Evolutionary conservation across 2,888 invertebrate species (phyloP), one percentile per base, ranked within the genome.

Genomic region (Taphrorychus bicolor): DNA sequence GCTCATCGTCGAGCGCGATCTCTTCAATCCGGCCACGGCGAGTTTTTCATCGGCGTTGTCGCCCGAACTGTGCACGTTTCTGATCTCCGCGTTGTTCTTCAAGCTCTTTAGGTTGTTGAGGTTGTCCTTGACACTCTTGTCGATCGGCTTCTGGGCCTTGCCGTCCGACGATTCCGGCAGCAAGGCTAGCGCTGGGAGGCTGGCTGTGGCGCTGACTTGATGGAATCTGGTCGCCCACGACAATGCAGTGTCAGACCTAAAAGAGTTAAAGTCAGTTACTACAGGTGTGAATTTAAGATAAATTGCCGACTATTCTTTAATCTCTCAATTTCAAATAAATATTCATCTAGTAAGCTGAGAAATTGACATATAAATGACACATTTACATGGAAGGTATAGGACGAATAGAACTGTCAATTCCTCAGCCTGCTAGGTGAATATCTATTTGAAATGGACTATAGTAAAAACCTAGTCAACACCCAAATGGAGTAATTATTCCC

Each of bases 121-220:
- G 71, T 80, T 81, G 41, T 82, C 81, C 73, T 81, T 82, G 14
- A 78, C 78, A 48, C 76, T 79, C 72, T 81, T 81, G 53, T 81
- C 81, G n/a, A 75, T 73, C 22, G 78, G 77, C 63, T 75, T 76
- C 19, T 66, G 74, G 2, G 72, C 17, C 53, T 73, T 72, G 3
- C 67, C 22, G 17, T 78, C 78, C 14, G 68, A 70, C 41, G 72
- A 73, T 72, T 83, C 83, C 0, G 81, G 82, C n/a, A 83, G 71
- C 9, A 83, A 69, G 11, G 83, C 89, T 49, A 94, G 80, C 0
- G 93, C 91, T 0, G 94, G 94, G 58, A 94, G 80, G 71, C 93
- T 93, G 0, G 91, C 91, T 0, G 94, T 93, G 0, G 93, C 92
- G 3, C 92, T 92, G 0, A 94, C 93, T 78, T 92, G 91, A 76